phyloP scores from a whole-genome alignment of 1,140 invertebrate genomes.

The Agrypnia vestita region DNA sequence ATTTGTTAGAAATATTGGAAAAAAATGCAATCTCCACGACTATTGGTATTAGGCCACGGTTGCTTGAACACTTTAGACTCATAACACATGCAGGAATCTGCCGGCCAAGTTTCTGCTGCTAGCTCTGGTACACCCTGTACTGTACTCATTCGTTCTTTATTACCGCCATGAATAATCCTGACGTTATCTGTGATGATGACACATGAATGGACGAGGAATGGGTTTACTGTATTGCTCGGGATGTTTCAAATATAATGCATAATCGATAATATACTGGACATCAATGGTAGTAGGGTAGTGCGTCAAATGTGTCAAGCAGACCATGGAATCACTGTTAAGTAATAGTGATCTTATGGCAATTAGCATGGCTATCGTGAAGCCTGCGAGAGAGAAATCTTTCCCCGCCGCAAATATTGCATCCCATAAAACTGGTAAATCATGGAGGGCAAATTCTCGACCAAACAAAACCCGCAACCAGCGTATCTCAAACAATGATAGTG shows the following conservation, averaged over 20 bases:
- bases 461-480: slow-evolving; percentile 84
- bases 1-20: too few relatives aligned
- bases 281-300: slow-evolving; percentile 55
- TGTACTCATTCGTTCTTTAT: too few relatives aligned
- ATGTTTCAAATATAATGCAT: slow-evolving; percentile 54
- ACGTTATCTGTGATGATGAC: too few relatives aligned
- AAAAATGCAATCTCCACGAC: too few relatives aligned
- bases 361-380: slow-evolving; percentile 83
- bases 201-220: slow-evolving; percentile 32
- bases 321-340: slow-evolving; percentile 48
- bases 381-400: slow-evolving; percentile 77
- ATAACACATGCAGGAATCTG: too few relatives aligned
- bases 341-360: slow-evolving; percentile 77
- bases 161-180: too few relatives aligned
- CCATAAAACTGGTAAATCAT: slow-evolving; percentile 82
- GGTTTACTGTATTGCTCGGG: slow-evolving; percentile 52
- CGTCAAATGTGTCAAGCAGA: slow-evolving; percentile 52
- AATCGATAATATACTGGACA: slow-evolving; percentile 57
- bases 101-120: too few relatives aligned
- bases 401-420: slow-evolving; percentile 84
- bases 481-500: slow-evolving; percentile 83
- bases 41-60: too few relatives aligned
- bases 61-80: too few relatives aligned
- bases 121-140: too few relatives aligned
- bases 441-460: slow-evolving; percentile 82